Evolutionary conservation across 2,888 invertebrate genomes (phyloP).

Genomic region (Cantharis rufa): DNA sequence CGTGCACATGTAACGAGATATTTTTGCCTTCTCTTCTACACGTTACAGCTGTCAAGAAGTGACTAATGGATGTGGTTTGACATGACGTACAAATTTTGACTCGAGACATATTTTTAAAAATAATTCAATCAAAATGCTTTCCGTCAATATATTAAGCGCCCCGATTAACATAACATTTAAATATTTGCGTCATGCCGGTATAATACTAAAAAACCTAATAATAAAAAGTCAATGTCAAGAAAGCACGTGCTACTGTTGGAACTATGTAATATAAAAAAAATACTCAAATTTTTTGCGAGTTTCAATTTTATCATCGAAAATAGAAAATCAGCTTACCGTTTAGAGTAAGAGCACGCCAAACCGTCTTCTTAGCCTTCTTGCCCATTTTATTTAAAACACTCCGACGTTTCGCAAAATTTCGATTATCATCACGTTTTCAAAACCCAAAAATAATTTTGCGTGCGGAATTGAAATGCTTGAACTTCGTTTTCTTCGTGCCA

Average conservation of each 20-base stretch:
- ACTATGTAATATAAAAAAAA: conserved; percentile 5
- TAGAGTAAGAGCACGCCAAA: conserved; percentile 66
- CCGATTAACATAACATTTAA: not conserved
- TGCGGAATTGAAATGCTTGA: not conserved
- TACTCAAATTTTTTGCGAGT: not conserved
- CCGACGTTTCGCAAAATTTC: conserved; percentile 17
- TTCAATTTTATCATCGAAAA: too few species aligned
- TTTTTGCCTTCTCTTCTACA: not conserved
- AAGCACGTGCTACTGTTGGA: conserved; percentile 17
- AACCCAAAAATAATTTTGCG: not conserved
- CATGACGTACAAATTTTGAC: not conserved
- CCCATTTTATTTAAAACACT: conserved; percentile 56
- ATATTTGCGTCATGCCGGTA: not conserved
- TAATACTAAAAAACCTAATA: not conserved
- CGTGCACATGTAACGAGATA: not conserved
- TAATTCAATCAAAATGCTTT: not conserved
- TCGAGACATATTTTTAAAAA: not conserved
- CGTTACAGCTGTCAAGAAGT: conserved; percentile 3
- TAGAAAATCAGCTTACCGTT: conserved; percentile 54
- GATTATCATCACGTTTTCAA: conserved; percentile 12
- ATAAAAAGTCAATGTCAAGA: not conserved
- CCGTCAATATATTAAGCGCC: not conserved
- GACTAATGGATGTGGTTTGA: conserved; percentile 4
- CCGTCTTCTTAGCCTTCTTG: conserved; percentile 65
- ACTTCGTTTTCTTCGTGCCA: not conserved